Evolutionary conservation across 2,888 invertebrate genomes (phyloP).

Genomic region (Hirtodrosophila trivittata): DNA sequence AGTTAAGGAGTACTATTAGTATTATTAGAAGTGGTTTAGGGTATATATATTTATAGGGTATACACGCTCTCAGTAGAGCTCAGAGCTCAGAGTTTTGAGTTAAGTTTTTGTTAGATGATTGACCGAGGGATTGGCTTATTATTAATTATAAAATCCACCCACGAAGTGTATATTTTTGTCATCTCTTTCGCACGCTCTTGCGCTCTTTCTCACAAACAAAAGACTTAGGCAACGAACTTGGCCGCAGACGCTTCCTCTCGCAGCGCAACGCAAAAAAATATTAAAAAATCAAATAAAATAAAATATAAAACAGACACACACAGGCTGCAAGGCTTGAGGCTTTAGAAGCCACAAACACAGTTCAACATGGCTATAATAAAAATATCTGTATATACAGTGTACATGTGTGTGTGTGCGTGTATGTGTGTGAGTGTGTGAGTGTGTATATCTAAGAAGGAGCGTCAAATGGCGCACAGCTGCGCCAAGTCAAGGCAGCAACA

Average conservation of each 20-base stretch:
- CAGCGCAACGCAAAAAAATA: constrained; percentile 10
- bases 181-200: constrained; percentile 1
- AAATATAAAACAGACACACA: constrained; percentile 27
- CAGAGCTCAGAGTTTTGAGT: constrained; percentile 1
- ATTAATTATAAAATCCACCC: constrained; percentile 38
- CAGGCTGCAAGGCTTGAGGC: constrained; percentile 57
- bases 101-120: no score
- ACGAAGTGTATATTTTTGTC: constrained; percentile 20
- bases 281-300: constrained; percentile 15
- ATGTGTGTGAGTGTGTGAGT: constrained; percentile 11
- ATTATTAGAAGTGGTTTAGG: no score
- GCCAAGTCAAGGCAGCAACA: constrained; percentile 41
- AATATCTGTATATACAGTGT: constrained; percentile 4
- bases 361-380: constrained; percentile 11
- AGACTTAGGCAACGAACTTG: constrained; percentile 78
- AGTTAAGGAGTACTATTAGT: no score
- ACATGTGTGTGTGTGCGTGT: constrained; percentile 11
- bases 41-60: no score
- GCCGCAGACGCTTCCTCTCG: constrained; percentile 19
- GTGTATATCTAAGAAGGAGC: constrained; percentile 44
- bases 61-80: no score
- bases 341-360: neutral
- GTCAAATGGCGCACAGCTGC: constrained; percentile 77
- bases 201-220: constrained; percentile 63
- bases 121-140: no score